A percentile compares a stretch with the other conserved stretches of the same genome.
These are phyloP conservation scores for Pseudochirops cupreus DNA, from an alignment of 2,797 vertebrate species.

Conservation along the genomic window DNA sequence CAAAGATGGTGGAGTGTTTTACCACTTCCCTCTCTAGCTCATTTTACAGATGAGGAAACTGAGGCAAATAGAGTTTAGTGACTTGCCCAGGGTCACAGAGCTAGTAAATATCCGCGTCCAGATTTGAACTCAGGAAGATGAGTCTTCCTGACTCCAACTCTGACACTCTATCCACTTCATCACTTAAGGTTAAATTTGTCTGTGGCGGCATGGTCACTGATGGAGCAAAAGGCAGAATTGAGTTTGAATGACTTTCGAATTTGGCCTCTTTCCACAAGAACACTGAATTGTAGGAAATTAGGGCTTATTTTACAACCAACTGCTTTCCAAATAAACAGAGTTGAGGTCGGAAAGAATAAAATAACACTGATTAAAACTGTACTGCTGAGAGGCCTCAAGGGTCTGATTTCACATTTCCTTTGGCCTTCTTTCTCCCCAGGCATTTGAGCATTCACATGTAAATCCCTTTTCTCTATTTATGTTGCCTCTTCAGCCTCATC, in stretches of 20 bases:
- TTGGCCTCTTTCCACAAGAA: conserved; percentile 35
- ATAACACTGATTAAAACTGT: conserved; percentile 69
- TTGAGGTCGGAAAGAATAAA: conserved; percentile 60
- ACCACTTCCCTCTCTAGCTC: background rate
- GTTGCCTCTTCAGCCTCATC: conserved; percentile 48
- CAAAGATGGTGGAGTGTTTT: background rate
- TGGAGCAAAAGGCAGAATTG: conserved; percentile 37
- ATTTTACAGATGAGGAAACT: background rate
- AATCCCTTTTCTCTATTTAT: conserved; percentile 70
- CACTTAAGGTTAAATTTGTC: background rate
- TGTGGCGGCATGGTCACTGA: conserved; percentile 1
- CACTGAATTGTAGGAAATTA: conserved; percentile 1
- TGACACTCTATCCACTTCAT: background rate
- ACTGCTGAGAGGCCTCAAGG: conserved; percentile 54
- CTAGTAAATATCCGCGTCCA: background rate
- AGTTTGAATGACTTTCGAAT: conserved; percentile 13
- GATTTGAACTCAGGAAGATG: background rate
- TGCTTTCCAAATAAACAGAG: conserved; percentile 56
- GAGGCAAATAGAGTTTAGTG: background rate
- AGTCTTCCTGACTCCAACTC: background rate
- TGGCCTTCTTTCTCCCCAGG: conserved; percentile 51
- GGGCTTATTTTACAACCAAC: conserved; percentile 60
- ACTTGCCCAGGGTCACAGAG: background rate
- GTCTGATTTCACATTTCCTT: conserved; percentile 9
- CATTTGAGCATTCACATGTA: conserved; percentile 60